Base-by-base conservation (phyloP, 2,797 vertebrate genomes). In the Lacerta viridis region DNA sequence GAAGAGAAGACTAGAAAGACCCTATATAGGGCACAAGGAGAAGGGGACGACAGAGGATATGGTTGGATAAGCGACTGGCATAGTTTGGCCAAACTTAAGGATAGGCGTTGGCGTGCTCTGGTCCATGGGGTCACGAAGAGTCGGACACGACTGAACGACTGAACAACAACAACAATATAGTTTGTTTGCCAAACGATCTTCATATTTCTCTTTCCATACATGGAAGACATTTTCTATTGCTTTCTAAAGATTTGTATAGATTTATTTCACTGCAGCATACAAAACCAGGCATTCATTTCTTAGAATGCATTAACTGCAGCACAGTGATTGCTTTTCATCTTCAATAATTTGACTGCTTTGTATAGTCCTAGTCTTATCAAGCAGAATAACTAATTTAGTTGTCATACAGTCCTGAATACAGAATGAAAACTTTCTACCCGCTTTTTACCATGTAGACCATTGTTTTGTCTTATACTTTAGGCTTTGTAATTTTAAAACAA, bases 381-480 rank as follows among this genome's bases (percentile, higher is more conserved):
- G 20, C 0, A 23, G 50, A 3, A 39, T 91, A 90, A 92, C 83
- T 80, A 88, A 79, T 87, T 29, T 89, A 90, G 8, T 61, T 87
- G 33, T 55, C 84, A 76, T 80, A n/a, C 41, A 80, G 5, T n/a
- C 68, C 43, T 71, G 85, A 68, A n/a, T 82, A 69, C 23, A 29
- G 82, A 90, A 87, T 17, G 64, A 59, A 85, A 90, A 15, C 10
- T n/a, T 92, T 81, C 1, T 78, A 88, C 13, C 61, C 6, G 1
- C 20, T 64, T 64, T 64, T 64, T 18, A 69, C 69, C 3, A 18
- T 27, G 1, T 0, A 10, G 11, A 81, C 7, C 39, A 43, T 1
- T 27, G 59, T 36, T 77, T 61, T 15, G 75, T 9, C 72, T 43
- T 77, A 23, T 25, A 43, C 33, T 85, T 77, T 18, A 66, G 20